Percentiles rank a stretch among this genome's conserved stretches.
Conservation (phyloP, 2,888 invertebrate species). For the Drosophila buzzatii region DNA sequence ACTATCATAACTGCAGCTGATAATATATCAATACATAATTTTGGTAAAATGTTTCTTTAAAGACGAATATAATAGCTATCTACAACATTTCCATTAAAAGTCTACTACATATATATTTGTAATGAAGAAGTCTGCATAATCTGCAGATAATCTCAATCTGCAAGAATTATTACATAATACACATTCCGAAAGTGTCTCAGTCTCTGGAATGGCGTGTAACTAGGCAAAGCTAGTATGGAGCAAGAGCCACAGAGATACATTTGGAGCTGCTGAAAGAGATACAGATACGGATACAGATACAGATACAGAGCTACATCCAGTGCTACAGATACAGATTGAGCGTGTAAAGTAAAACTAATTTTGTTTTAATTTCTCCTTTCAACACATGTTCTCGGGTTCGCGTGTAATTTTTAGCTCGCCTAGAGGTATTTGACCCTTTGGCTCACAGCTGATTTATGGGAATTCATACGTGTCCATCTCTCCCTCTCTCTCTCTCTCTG, state of each 20-base stretch:
- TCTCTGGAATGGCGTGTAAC: neutral
- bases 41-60: too few species aligned
- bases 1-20: too few species aligned
- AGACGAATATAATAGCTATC: too few species aligned
- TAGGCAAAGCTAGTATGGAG: neutral
- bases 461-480: slow-evolving; percentile 73
- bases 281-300: slow-evolving; percentile 5
- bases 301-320: slow-evolving; percentile 19
- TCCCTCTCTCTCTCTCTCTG: slow-evolving; percentile 39
- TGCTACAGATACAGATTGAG: slow-evolving; percentile 42
- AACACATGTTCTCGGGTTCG: slow-evolving; percentile 71
- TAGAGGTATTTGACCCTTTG: slow-evolving; percentile 79
- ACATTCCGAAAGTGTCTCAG: neutral
- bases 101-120: neutral
- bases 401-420: slow-evolving; percentile 73
- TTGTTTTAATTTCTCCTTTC: slow-evolving; percentile 79
- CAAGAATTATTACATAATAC: neutral
- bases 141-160: neutral
- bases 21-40: too few species aligned
- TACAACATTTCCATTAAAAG: too few species aligned
- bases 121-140: neutral
- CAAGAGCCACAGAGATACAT: neutral
- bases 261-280: slow-evolving; percentile 7
- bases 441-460: slow-evolving; percentile 81
- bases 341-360: slow-evolving; percentile 72